Base-by-base conservation (phyloP, 2,797 vertebrate species). In the Macrochelys suwanniensis region DNA sequence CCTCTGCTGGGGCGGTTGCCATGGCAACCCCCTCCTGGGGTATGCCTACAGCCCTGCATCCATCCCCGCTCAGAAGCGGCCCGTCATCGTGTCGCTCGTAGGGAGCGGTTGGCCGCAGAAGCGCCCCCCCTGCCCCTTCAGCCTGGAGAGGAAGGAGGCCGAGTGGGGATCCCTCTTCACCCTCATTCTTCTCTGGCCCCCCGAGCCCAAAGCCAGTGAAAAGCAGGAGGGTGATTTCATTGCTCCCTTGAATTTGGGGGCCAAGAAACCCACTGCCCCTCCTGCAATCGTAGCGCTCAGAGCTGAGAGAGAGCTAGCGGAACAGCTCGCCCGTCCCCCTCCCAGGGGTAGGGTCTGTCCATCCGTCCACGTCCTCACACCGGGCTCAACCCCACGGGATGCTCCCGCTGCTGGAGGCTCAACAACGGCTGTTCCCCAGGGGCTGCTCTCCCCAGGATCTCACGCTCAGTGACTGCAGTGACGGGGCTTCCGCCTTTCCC, bases 391-490 rank as follows among this genome's bases (percentile, higher is more conserved):
- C n/a, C 33, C 65, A 21, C 17, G 6, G 71, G 71, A 16, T 11
- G 45, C 71, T 47, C 42, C 71, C 6, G 7, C 71, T 47, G 6
- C 42, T 16, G 42, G 25, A 47, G 13, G 11, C 23, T 13, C n/a
- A 37, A 17, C 17, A 28, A 47, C 4, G 6, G 12, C 71, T 26
- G 25, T 47, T 4, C 25, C 4, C 45, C 71, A 37, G n/a, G 65
- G n/a, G 9, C n/a, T 21, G 7, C 37, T 37, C 50, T 47, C 61
- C 61, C 82, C 82, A 42, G 6, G 37, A 76, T 11, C 95, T 96
- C 90, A 94, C 95, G 96, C 89, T 90, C 94, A 4, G 96, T 94
- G 96, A 94, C 96, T 95, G 94, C 97, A 96, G 97, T 94, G 54
- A 97, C 96, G 82, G 92, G 89, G 93, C 86, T 84, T 93, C 93